Base-by-base conservation (phyloP, 2,888 invertebrate species). In the Spisula subtruncata region DNA sequence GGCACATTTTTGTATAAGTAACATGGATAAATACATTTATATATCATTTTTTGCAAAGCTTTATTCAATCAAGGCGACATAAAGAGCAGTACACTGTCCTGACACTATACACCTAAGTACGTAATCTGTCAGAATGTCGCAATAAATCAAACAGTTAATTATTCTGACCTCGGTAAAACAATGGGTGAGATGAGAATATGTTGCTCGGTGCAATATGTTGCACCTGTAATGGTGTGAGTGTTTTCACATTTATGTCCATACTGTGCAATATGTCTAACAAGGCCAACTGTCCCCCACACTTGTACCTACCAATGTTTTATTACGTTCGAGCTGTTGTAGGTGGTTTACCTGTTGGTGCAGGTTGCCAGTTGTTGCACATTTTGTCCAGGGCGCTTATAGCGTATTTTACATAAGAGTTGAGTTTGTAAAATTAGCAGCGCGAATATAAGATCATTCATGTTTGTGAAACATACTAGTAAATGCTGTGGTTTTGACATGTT, bases 131-230 rank as follows among this genome's bases (percentile, higher is more conserved):
- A 85, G 35, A 35, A 51, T 25, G 1, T 80, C n/a, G n/a, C 25
- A n/a, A 35, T 85, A 85, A 85, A 85, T 85, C 85, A 79, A n/a
- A 51, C 12, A 4, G 25, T 71, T 85, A 85, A 85, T 85, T 41
- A 71, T 46, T n/a, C 14, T 48, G 83, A n/a, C 66, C 83, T 41
- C 46, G n/a, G 46, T 71, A 75, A n/a, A 51, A 84, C 75, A 48
- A 5, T 10, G 75, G 75, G 75, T 84, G 10, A 29, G n/a, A 48
- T 51, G 81, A 35, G 4, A 51, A 75, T 75, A 51, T 75, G 20
- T 75, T 71, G 32, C 51, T 29, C 16, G 20, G 71, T 84, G 84
- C 84, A 84, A 84, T 51, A 83, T 46, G 41, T 51, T 84, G 75
- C 84, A 84, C 84, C 84, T 75, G 84, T 75, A 32, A 16, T 32